A percentile compares a stretch with the other conserved stretches of the same genome.
These are phyloP conservation scores for Tenthredo amoena DNA, from an alignment of 2,888 invertebrate genomes.

Conservation along the genomic window DNA sequence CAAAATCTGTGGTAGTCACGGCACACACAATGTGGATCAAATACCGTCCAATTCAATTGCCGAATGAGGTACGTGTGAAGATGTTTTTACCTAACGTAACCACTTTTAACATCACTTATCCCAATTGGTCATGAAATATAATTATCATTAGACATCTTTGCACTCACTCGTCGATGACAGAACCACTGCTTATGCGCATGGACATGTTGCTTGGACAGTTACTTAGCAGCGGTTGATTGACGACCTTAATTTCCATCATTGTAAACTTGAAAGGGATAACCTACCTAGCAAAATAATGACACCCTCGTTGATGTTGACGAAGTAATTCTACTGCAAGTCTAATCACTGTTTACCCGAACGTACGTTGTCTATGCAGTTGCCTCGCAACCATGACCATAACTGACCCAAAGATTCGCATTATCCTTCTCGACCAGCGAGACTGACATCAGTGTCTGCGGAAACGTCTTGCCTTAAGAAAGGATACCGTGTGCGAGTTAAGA, in stretches of 20 bases:
- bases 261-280: too few relatives aligned
- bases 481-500: background rate
- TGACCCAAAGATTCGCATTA: background rate
- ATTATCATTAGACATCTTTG: too few relatives aligned
- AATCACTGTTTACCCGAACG: background rate
- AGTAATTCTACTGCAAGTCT: background rate
- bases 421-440: background rate
- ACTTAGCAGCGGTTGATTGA: too few relatives aligned
- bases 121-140: background rate
- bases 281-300: background rate
- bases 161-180: too few relatives aligned
- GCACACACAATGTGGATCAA: background rate
- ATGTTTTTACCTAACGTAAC: too few relatives aligned
- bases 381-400: background rate
- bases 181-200: too few relatives aligned
- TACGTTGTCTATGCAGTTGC: background rate
- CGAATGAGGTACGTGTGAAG: background rate
- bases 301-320: background rate
- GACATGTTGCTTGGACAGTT: too few relatives aligned
- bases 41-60: background rate
- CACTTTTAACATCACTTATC: background rate
- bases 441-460: background rate
- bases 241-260: too few relatives aligned
- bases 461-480: background rate
- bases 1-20: background rate